Evolutionary conservation across 2,113 vertebrate genomes (phyloP).

Genomic region (Corydoras sp.): DNA sequence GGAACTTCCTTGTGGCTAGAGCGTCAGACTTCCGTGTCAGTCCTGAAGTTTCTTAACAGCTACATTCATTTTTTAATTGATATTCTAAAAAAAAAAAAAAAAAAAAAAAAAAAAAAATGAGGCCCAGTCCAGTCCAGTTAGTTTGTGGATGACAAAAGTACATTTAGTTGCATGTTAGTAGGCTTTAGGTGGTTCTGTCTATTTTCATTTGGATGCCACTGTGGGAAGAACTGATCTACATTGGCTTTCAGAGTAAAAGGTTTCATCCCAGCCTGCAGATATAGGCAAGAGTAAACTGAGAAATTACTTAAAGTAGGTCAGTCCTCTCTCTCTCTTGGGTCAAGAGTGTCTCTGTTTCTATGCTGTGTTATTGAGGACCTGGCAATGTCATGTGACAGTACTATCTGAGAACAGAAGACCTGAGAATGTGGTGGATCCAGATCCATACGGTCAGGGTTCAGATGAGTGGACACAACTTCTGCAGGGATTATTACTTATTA

Average conservation of each 20-base stretch:
- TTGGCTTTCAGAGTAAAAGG: slow-evolving; percentile 18
- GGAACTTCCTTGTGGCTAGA: too few relatives aligned
- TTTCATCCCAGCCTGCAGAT: slow-evolving; percentile 31
- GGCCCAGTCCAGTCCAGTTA: too few relatives aligned
- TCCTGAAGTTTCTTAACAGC: too few relatives aligned
- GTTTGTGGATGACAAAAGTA: background rate
- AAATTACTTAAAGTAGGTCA: slow-evolving; percentile 42
- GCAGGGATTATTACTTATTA: too few relatives aligned
- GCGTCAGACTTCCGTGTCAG: too few relatives aligned
- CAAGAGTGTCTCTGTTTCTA: slow-evolving; percentile 48
- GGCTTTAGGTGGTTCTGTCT: too few relatives aligned
- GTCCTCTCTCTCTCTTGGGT: slow-evolving; percentile 49
- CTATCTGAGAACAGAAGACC: slow-evolving; percentile 28
- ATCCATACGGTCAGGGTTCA: slow-evolving; percentile 23
- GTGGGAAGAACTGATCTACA: background rate
- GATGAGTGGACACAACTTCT: background rate
- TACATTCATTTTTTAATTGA: too few relatives aligned
- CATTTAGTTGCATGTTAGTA: background rate
- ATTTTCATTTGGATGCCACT: background rate
- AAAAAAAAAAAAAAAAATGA: too few relatives aligned
- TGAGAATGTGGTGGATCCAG: slow-evolving; percentile 24
- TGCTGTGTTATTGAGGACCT: slow-evolving; percentile 32
- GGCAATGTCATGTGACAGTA: slow-evolving; percentile 44
- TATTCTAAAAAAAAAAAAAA: too few relatives aligned
- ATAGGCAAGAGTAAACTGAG: slow-evolving; percentile 30